Evolutionary conservation across 2,113 vertebrate species (phyloP), one percentile per base, ranked within the genome.

Genomic region (Scytalopus superciliaris): DNA sequence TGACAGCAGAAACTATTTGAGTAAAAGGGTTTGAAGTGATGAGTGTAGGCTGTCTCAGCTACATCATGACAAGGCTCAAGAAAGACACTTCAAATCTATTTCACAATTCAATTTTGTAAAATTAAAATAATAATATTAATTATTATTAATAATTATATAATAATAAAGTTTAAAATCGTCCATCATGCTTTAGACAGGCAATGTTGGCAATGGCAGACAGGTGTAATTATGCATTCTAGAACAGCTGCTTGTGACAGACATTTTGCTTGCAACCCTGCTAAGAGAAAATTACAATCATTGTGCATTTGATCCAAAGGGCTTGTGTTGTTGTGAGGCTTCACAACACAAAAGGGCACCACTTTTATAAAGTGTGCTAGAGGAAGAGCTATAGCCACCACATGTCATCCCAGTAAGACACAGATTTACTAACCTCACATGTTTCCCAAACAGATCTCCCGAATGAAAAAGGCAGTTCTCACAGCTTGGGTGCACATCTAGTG

Each of bases 151-250:
- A n/a, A n/a, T n/a, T n/a, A n/a, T n/a, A 53, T 27, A 56, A 49
- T 27, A 73, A 15, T 37, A 72, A 84, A 28, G 19, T 78, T 92
- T 67, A 73, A 93, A 82, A 52, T 83, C 7, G 33, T 74, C 67
- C 23, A 63, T 75, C 37, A n/a, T 45, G 10, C 67, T 12, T 72
- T 63, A 59, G 15, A 50, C 5, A 73, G 31, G 25, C 15, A 82
- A 21, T 42, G 11, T 60, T 45, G 45, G 27, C 21, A 80, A 59
- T 45, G 57, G 23, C n/a, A 76, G 37, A 23, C 28, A 86, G 64
- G 37, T 88, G 53, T 59, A 90, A 86, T 94, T 90, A 93, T 69
- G 21, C 35, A 60, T 77, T 93, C 69, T 84, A 60, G 83, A 91
- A 10, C 35, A 63, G n/a, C 53, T 94, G 72, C 42, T 70, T 79